These are phyloP conservation scores for Pionites leucogaster DNA, from an alignment of 2,113 vertebrate genomes.

Conservation along the genomic window DNA sequence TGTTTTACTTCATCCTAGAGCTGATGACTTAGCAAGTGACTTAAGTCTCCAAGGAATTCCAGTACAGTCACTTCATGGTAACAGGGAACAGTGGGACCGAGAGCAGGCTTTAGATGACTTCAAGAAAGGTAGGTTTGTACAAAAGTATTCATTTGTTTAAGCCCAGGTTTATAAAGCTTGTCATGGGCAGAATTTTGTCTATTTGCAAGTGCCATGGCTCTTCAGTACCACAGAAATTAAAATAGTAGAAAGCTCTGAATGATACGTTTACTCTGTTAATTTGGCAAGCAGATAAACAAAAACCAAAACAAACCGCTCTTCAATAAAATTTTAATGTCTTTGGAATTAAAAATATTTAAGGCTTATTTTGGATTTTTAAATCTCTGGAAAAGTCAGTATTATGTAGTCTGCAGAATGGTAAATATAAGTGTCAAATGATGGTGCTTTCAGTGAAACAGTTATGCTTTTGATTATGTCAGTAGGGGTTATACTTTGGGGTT, in stretches of 20 bases:
- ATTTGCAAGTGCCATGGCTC: background rate
- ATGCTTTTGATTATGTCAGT: background rate
- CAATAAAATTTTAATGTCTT: background rate
- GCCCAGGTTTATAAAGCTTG: background rate
- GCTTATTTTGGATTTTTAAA: background rate
- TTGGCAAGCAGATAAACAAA: background rate
- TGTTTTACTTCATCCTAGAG: conserved; percentile 73
- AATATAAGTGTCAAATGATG: background rate
- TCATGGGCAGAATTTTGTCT: background rate
- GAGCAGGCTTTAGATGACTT: conserved; percentile 94
- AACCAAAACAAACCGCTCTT: background rate
- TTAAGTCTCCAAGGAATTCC: conserved; percentile 85
- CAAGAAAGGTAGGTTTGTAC: conserved; percentile 77
- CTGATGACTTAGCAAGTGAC: conserved; percentile 92
- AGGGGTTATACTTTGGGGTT: background rate
- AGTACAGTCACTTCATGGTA: conserved; percentile 92
- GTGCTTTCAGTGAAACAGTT: background rate
- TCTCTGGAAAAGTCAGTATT: background rate
- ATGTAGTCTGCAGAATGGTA: background rate
- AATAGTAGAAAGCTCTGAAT: background rate
- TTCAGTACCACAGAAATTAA: background rate
- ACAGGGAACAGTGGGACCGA: conserved; percentile 90
- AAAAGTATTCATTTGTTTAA: background rate
- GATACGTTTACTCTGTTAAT: background rate
- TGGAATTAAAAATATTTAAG: background rate